These are phyloP conservation scores for Penaeus vannamei DNA, from an alignment of 1,140 invertebrate species.

Conservation along the genomic window DNA sequence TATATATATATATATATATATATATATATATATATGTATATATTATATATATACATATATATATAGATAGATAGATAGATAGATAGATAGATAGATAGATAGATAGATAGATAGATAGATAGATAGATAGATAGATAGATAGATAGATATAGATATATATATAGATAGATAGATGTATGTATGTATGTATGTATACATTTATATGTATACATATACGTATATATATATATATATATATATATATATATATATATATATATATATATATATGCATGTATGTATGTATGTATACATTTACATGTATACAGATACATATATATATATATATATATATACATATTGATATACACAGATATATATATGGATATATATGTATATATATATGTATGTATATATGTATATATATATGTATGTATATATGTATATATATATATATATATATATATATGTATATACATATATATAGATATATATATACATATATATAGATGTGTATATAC, in stretches of 20 bases:
- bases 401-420: background rate
- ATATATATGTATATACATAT: background rate
- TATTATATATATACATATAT: background rate
- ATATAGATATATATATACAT: background rate
- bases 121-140: no score
- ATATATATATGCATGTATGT: slow-evolving; percentile 27
- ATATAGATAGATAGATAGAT: background rate
- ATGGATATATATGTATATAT: background rate
- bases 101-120: no score
- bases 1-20: slow-evolving; percentile 24
- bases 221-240: slow-evolving; percentile 22
- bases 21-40: background rate
- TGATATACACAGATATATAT: background rate
- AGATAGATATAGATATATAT: no score
- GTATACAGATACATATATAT: background rate
- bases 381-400: background rate
- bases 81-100: no score
- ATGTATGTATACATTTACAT: background rate
- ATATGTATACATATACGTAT: background rate
- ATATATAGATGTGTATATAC: background rate
- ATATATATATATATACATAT: background rate
- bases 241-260: slow-evolving; percentile 44
- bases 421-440: background rate
- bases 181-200: background rate
- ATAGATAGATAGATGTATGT: no score